Conservation (phyloP, 2,888 invertebrate species). For the Hanleya hanleyi region DNA sequence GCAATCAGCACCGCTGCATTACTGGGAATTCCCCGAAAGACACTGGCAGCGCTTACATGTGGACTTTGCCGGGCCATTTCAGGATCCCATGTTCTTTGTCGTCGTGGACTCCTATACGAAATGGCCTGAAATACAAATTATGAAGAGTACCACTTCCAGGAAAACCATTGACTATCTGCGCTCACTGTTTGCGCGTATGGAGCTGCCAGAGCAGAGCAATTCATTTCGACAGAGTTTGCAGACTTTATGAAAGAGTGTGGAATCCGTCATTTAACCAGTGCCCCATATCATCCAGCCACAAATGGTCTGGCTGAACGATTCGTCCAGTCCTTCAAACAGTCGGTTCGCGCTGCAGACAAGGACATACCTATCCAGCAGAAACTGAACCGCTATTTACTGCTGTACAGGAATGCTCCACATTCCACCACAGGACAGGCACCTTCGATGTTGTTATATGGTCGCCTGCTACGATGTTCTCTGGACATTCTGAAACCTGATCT, state of each 20-base stretch:
- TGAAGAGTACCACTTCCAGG: slow-evolving; percentile 28
- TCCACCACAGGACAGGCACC: too few species aligned
- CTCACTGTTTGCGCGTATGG: slow-evolving; percentile 44
- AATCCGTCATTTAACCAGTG: slow-evolving; percentile 39
- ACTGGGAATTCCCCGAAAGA: slow-evolving; percentile 55
- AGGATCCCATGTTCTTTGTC: slow-evolving; percentile 54
- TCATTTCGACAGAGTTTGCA: slow-evolving; percentile 49
- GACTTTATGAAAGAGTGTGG: slow-evolving; percentile 41
- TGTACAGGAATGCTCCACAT: too few species aligned
- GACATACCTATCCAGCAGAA: not conserved
- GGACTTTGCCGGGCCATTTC: slow-evolving; percentile 73
- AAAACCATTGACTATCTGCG: slow-evolving; percentile 40
- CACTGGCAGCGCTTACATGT: slow-evolving; percentile 72
- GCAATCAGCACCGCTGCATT: slow-evolving; percentile 40
- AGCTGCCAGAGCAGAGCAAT: slow-evolving; percentile 52
- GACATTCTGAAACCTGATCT: too few species aligned
- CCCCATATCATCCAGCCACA: slow-evolving; percentile 53
- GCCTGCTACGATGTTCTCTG: too few species aligned
- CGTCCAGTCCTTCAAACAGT: slow-evolving; percentile 45
- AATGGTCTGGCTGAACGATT: slow-evolving; percentile 59
- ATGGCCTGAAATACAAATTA: slow-evolving; percentile 69
- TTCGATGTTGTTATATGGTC: too few species aligned
- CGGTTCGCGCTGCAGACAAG: not conserved
- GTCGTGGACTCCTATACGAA: slow-evolving; percentile 72
- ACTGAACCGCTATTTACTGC: too few species aligned